These are phyloP conservation scores for Numenius arquata DNA, from an alignment of 2,113 vertebrate species.

Conservation along the genomic window DNA sequence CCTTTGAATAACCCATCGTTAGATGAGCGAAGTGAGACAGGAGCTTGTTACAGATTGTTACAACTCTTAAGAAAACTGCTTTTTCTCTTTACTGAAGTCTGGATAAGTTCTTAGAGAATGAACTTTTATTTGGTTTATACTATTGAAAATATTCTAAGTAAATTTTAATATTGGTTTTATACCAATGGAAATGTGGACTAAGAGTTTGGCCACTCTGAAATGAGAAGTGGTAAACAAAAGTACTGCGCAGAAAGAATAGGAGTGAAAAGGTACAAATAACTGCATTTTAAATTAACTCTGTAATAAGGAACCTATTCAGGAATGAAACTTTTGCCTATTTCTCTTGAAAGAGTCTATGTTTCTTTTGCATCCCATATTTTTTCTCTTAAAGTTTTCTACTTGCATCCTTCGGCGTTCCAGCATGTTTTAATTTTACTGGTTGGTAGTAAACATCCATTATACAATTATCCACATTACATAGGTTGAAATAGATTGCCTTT, in stretches of 20 bases:
- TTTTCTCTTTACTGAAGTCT: not conserved
- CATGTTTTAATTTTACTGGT: not conserved
- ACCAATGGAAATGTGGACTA: not conserved
- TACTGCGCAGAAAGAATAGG: not conserved
- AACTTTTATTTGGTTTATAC: not conserved
- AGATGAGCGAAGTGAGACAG: not conserved
- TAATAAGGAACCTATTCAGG: not conserved
- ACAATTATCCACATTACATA: not conserved
- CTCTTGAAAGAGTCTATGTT: not conserved
- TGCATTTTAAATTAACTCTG: not conserved
- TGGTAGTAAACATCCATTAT: not conserved
- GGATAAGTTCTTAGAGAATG: not conserved
- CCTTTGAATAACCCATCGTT: not conserved
- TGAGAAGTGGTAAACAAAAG: not conserved
- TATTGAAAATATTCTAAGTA: not conserved
- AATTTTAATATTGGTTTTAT: not conserved
- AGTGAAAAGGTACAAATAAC: not conserved
- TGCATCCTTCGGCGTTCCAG: not conserved
- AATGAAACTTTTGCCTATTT: not conserved
- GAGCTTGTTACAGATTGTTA: not conserved
- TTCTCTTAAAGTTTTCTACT: not conserved
- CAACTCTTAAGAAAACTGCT: not conserved
- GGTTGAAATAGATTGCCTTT: not conserved
- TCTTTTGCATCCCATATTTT: not conserved
- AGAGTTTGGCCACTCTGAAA: not conserved